phyloP scores from a whole-genome alignment of 2,113 vertebrate species.

The Ciconia stormi region DNA sequence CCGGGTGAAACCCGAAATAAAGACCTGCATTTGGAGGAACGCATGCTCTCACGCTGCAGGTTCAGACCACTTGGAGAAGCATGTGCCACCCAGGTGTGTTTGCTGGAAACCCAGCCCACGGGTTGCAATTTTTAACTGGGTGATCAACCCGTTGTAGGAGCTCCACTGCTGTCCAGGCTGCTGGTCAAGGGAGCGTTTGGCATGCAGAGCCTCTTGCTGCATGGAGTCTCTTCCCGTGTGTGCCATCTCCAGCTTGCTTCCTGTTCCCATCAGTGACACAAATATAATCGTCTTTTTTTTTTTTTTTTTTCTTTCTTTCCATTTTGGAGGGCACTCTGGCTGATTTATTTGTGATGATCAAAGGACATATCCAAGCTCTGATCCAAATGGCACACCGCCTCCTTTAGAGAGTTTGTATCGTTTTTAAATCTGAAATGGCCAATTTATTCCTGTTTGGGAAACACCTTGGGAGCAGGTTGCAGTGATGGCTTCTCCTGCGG shows the following conservation, averaged over 20 bases:
- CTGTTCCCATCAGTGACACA: not conserved
- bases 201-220: not conserved
- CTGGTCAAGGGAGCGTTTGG: not conserved
- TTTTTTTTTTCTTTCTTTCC: not conserved
- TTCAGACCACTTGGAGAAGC: not conserved
- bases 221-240: not conserved
- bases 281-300: accelerated
- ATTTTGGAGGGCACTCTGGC: not conserved
- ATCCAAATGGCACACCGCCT: not conserved
- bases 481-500: not conserved
- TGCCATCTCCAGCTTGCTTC: not conserved
- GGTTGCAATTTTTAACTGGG: not conserved
- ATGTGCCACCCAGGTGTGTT: not conserved
- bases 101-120: not conserved
- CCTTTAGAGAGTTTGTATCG: not conserved
- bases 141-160: not conserved
- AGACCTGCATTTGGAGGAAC: not conserved
- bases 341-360: not conserved
- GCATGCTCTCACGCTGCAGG: not conserved
- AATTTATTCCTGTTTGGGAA: not conserved
- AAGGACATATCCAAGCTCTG: not conserved
- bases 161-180: not conserved
- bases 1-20: not conserved
- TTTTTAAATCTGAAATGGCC: not conserved
- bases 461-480: not conserved